phyloP scores from a whole-genome alignment of 64 coral and sea anemone genomes.

The Dendrophyllia cribrosa region DNA sequence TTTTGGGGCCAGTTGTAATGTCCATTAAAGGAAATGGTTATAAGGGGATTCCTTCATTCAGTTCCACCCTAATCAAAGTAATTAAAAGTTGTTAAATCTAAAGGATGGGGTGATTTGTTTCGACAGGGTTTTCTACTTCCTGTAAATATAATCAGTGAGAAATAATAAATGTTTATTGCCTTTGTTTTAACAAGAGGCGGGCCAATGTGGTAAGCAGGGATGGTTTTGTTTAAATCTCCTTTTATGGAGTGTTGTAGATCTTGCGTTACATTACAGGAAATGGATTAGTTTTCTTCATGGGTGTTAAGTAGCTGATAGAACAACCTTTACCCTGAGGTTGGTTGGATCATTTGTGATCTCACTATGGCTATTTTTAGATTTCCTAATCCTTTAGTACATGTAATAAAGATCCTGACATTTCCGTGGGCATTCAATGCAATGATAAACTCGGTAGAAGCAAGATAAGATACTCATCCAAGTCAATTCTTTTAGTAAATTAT shows the following conservation, averaged over 20 bases:
- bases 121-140: neutral
- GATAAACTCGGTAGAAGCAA: neutral
- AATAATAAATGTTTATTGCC: neutral
- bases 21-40: constrained; percentile 3
- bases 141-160: neutral
- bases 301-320: neutral
- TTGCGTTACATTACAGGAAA: constrained; percentile 36
- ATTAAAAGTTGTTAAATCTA: neutral
- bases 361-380: constrained; percentile 22
- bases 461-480: neutral
- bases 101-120: neutral
- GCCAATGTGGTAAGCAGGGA: neutral
- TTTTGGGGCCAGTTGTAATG: neutral
- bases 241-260: neutral
- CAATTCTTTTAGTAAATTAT: too few species aligned
- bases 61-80: neutral
- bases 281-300: neutral
- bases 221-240: neutral
- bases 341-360: neutral
- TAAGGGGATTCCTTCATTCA: constrained; percentile 3
- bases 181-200: neutral
- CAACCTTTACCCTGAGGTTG: constrained; percentile 11
- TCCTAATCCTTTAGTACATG: neutral
- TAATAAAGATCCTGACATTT: too few species aligned
- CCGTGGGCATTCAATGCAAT: neutral